Evolutionary conservation across 2,113 vertebrate species (phyloP).

Genomic region (Prietella phreatophila): DNA sequence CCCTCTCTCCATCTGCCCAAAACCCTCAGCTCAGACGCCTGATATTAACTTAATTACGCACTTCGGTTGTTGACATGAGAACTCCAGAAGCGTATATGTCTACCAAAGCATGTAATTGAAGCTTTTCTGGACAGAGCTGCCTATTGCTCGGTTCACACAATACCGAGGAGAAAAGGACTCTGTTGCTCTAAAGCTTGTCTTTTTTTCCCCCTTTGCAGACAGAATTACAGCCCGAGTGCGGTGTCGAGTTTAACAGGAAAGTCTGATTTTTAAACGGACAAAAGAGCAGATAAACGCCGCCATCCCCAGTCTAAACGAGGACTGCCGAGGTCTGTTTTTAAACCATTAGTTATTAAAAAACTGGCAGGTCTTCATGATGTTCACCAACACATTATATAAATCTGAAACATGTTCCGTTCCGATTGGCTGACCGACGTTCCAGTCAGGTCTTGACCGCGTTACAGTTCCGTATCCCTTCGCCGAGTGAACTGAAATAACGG

Average conservation of each 20-base stretch:
- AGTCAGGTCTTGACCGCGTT: too few species aligned
- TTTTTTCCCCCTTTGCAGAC: not conserved
- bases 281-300: not conserved
- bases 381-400: not conserved
- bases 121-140: constrained; percentile 20
- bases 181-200: constrained; percentile 15
- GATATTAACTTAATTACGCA: constrained; percentile 34
- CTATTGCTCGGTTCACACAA: constrained; percentile 7
- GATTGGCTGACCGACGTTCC: too few species aligned
- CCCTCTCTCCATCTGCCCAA: not conserved
- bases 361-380: not conserved
- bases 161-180: not conserved
- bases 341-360: not conserved
- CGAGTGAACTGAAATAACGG: too few species aligned
- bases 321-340: not conserved
- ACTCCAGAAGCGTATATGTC: constrained; percentile 31
- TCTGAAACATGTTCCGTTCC: too few species aligned
- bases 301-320: not conserved
- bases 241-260: not conserved
- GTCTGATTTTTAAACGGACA: not conserved
- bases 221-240: not conserved
- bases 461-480: too few species aligned
- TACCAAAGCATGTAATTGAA: constrained; percentile 49
- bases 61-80: constrained; percentile 41
- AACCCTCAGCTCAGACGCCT: not conserved